These are phyloP conservation scores for Sciurus vulgaris DNA, from an alignment of 2,797 vertebrate genomes.

Conservation along the genomic window DNA sequence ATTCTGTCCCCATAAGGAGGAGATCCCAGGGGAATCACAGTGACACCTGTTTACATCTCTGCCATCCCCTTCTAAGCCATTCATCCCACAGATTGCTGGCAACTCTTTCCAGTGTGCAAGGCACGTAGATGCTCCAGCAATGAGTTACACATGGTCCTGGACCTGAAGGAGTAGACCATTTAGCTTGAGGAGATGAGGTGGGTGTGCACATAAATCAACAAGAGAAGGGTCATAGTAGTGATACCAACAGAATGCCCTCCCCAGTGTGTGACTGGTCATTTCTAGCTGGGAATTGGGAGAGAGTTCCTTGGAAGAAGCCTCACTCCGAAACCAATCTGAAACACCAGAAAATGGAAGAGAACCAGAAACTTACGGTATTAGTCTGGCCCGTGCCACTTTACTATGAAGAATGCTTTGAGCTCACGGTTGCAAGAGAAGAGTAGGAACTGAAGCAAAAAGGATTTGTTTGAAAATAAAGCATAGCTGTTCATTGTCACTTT, in stretches of 20 bases:
- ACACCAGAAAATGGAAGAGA: neutral
- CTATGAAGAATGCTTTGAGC: neutral
- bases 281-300: slow-evolving; percentile 10
- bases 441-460: neutral
- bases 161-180: neutral
- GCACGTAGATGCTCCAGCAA: neutral
- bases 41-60: neutral
- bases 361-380: neutral
- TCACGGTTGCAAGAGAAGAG: neutral
- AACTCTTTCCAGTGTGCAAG: neutral
- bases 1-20: neutral
- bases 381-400: neutral
- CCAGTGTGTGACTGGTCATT: neutral
- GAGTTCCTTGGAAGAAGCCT: neutral
- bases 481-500: neutral
- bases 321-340: neutral
- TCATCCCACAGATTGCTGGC: neutral
- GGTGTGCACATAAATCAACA: neutral
- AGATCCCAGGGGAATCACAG: neutral
- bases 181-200: neutral
- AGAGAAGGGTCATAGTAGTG: neutral
- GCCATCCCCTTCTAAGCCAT: neutral
- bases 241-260: neutral
- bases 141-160: neutral
- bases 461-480: slow-evolving; percentile 24